These are phyloP conservation scores for Eudorcas thomsonii DNA, from an alignment of 2,113 vertebrate species.

Conservation along the genomic window DNA sequence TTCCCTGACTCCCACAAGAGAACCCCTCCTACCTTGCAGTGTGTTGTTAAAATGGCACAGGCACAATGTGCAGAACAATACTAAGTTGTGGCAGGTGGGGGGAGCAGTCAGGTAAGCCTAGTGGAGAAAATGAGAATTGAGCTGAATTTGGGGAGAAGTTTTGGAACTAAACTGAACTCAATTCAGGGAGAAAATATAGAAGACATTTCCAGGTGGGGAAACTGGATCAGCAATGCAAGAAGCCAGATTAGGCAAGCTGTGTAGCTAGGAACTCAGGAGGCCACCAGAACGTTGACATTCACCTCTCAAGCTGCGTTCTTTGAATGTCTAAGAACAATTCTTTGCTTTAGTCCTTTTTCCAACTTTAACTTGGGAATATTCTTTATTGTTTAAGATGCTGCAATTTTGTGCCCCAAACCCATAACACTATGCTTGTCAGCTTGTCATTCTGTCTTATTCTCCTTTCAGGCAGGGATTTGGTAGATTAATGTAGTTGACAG, in stretches of 20 bases:
- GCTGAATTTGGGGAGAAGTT: background rate
- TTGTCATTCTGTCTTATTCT: background rate
- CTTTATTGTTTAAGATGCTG: background rate
- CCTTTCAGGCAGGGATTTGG: background rate
- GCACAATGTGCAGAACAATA: background rate
- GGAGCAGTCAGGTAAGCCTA: background rate
- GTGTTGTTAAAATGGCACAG: background rate
- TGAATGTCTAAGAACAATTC: background rate
- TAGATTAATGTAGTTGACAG: background rate
- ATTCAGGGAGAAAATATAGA: background rate
- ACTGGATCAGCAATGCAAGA: background rate
- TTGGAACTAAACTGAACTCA: background rate
- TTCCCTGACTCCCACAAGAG: background rate
- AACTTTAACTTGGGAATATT: background rate
- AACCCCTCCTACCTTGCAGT: background rate
- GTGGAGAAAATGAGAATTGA: background rate
- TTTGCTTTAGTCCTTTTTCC: background rate
- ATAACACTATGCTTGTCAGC: background rate
- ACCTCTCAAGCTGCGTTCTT: background rate
- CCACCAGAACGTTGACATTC: background rate
- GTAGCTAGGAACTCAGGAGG: background rate
- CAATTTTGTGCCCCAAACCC: background rate
- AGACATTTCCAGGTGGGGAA: background rate
- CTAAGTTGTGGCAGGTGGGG: background rate
- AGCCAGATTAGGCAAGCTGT: background rate